Evolutionary conservation across 2,888 invertebrate genomes (phyloP), one percentile per base, ranked within the genome.

Genomic region (Cerceris rybyensis): DNA sequence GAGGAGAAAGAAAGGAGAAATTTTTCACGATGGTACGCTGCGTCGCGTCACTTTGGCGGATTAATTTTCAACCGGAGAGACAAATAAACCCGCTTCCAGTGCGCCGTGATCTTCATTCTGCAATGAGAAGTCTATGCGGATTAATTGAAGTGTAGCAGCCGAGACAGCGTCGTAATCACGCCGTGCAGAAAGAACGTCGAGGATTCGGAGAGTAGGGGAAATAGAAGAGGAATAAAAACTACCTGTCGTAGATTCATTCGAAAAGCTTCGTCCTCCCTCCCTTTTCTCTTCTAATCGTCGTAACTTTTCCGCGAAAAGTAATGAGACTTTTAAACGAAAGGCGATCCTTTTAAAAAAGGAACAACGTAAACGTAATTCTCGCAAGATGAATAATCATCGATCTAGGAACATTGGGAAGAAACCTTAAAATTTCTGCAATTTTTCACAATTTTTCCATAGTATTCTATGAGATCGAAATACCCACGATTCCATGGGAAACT

Each of bases 61-160:
- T 80, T 80, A 80, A 80, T 80, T 79, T 68, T 65, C 66, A 60
- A 57, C 68, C 14, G 11, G 70, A 55, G 70, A 55, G 67, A 80
- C 80, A 80, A 80, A 75, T 75, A 71, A 75, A 75, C 71, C 63
- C 59, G 64, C 17, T 59, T 70, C 75, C 70, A 71, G 71, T 79
- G 80, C 67, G 13, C 65, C 43, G 65, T 68, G 75, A 80, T 80
- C 68, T 65, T 70, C 60, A 65, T 49, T 28, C 39, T 16, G 57
- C 68, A 72, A 71, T 65, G 67, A 72, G 41, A 39, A 50, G 72
- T 78, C 78, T 78, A 72, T 78, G 78, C 72, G 72, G 78, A 78
- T 78, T 78, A 78, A 78, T 78, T 60, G 78, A 78, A 78, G 68
- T 60, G 78, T 78, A 68, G 59, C 13, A 68, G 71, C n/a, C 59